Base-by-base conservation (phyloP, 2,113 vertebrate genomes). In the Anoplopoma fimbria region DNA sequence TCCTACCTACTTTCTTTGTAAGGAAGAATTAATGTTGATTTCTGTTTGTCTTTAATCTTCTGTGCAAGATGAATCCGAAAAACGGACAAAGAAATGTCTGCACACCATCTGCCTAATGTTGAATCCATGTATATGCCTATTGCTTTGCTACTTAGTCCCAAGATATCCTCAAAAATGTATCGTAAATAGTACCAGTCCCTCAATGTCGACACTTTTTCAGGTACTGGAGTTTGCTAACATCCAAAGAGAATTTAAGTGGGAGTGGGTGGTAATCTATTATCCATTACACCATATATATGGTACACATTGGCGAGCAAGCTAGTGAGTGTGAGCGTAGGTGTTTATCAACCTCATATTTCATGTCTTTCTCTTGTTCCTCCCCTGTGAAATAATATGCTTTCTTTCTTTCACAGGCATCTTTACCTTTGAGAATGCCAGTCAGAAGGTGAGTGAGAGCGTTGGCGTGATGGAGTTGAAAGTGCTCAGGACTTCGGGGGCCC, bases 391-490 rank as follows among this genome's bases (percentile, higher is more conserved):
- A 0, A 14, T 34, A 17, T 40, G 6, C 19, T 25, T 27, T n/a
- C 21, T 53, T 70, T 72, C 64, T 58, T 73, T 90, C 17, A 85
- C 87, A 62, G 96, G 96, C 49, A 96, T 96, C 79, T 97, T 97
- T 80, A 95, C 95, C 31, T 96, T 97, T 9, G 96, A 96, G 83
- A 81, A 51, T 0, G 85, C 87, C 72, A 91, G 86, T 19, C 91
- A 93, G 15, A 91, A 92, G 63, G 96, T 97, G 83, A 97, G 94
- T 4, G 96, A 97, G 91, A 96, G 96, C 29, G 91, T 96, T 0
- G 96, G 96, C 0, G 92, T 95, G 36, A 96, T 96, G 95, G 93
- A 95, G 83, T 94, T 96, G 62, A 95, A 96, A 82, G 96, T 97
- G 58, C 91, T 96, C 63, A 82, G 96, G 84, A 96, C 95, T 0